Evolutionary conservation across 2,797 vertebrate species (phyloP), one percentile per base, ranked within the genome.

Genomic region (Hypotaenidia philippensis): DNA sequence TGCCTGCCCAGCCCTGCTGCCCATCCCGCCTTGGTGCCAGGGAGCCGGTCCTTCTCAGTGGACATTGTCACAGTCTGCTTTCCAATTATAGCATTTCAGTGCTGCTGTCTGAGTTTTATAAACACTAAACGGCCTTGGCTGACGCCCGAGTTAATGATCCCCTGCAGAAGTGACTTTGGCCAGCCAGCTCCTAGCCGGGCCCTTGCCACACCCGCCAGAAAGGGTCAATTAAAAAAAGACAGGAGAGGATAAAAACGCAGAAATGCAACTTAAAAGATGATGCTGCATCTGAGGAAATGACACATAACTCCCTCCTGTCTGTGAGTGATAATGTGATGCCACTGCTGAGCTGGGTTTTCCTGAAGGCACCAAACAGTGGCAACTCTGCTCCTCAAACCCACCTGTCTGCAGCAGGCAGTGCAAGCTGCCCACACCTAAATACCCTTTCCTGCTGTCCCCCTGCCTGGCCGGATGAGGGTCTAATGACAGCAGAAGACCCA

Each of bases 21-120:
- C 64, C 34, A 2, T 5, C 90, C 87, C 25, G 4, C 75, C 76
- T 23, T 1, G 5, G 50, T 52, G 88, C 47, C 38, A 0, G 53
- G 69, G 61, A 92, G 63, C 83, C 10, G 2, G 89, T 71, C 82
- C 55, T 69, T 88, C 55, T 52, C 0, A 3, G 72, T 75, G 94
- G 95, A 65, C 83, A 63, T 69, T 6, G 1, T 71, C 89, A 81
- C 77, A 83, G 80, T n/a, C 85, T 83, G 66, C 89, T 94, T 96
- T 96, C 94, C 95, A 93, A 97, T 96, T 95, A 94, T 91, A 96
- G 95, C 76, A 94, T 96, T 94, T 83, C 94, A 87, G 81, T 71
- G 75, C 89, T 65, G 89, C 8, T 97, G 92, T 92, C 89, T 83
- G 82, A 59, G 59, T 92, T 95, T 94, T 95, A 91, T 91, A 96